Evolutionary conservation across 2,888 invertebrate species (phyloP).

Genomic region (Ophion slaviceki): DNA sequence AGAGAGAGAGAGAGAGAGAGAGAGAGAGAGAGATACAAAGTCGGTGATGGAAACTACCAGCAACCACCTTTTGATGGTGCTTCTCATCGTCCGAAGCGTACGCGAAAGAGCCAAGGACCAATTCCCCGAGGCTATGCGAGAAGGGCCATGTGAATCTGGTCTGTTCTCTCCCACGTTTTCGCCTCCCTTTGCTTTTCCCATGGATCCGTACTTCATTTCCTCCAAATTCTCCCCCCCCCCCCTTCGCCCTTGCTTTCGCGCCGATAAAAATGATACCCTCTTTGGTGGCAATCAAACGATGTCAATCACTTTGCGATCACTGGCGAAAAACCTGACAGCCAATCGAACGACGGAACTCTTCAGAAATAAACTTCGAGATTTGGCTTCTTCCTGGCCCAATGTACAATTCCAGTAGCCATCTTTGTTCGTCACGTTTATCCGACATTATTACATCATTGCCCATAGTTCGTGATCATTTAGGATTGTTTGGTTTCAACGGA

Average conservation of each 20-base stretch:
- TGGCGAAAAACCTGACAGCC: not conserved
- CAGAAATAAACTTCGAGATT: not conserved
- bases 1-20: not conserved
- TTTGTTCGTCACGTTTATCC: not conserved
- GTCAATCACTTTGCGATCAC: not conserved
- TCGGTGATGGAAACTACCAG: conserved; percentile 51
- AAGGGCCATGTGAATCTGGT: conserved; percentile 52
- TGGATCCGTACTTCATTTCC: conserved; percentile 10
- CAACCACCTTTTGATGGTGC: conserved; percentile 79
- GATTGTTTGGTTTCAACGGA: not conserved
- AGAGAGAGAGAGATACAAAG: not conserved
- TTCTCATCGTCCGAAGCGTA: conserved; percentile 51
- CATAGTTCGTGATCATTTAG: not conserved
- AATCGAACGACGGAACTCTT: not conserved
- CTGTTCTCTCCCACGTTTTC: conserved; percentile 66
- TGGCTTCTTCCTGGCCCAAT: not conserved
- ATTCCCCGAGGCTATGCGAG: conserved; percentile 72
- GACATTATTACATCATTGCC: not conserved
- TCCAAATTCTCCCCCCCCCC: not conserved
- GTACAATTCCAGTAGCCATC: not conserved
- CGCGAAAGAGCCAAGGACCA: conserved; percentile 65
- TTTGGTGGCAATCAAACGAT: not conserved
- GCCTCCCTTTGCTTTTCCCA: conserved; percentile 67
- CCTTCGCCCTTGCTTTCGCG: not conserved
- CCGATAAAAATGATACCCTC: not conserved